Evolutionary conservation across 2,797 vertebrate species (phyloP), one percentile per base, ranked within the genome.

Genomic region (Anguilla megastoma): DNA sequence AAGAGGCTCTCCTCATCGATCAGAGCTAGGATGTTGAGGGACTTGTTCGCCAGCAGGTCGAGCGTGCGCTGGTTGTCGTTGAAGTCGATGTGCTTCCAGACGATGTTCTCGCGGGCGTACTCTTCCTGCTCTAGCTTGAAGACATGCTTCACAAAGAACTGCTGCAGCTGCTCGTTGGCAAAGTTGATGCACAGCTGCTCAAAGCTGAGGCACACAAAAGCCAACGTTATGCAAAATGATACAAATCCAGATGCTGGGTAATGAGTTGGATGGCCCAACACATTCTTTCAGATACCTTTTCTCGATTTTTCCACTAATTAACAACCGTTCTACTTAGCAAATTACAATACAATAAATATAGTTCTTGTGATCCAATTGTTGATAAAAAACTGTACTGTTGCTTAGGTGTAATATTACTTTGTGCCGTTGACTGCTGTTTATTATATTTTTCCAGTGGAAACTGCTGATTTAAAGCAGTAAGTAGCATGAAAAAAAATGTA

Each of bases 111-210:
- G 0, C 95, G 95, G 63, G 69, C 88, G 90, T 99, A 99, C 90
- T 99, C 98, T 76, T 98, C 94, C 90, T 99, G 98, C 94, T 99
- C 98, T 91, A 96, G 90, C 86, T 97, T 97, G 95, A 99, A 99
- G 92, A 99, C 93, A 1, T 98, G 97, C 12, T 84, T 90, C 90
- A 99, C 98, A 0, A 99, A 99, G 94, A 99, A 98, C 94, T 99
- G 98, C 94, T 99, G 98, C 88, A 99, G 96, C 91, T 98, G 97
- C 92, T 99, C 98, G 0, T 99, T 99, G 90, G 98, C 98, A 7
- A 98, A 97, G 89, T 99, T 99, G 91, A 99, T 99, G 93, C 98
- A 99, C 87, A 99, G 95, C 92, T 99, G 98, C 94, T 99, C 98
- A 30, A 99, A 99, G 93, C 98, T 99, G 94, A 30, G 63, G 89